Evolutionary conservation across 2,888 invertebrate species (phyloP).

Genomic region (Drosophila rubida): DNA sequence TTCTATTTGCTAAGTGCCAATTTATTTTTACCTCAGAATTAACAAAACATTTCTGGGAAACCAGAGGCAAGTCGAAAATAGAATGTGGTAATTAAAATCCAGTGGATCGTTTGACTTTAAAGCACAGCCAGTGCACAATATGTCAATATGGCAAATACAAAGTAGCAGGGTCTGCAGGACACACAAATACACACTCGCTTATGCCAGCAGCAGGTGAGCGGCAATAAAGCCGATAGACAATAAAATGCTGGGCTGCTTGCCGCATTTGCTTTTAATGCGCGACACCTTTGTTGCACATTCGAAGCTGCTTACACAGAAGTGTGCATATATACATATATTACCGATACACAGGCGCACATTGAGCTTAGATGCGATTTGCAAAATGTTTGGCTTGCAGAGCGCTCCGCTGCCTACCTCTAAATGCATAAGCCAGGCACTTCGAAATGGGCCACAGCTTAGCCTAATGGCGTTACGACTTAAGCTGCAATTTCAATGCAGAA

Average conservation of each 20-base stretch:
- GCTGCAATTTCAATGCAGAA: constrained; percentile 44
- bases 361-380: constrained; percentile 52
- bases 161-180: not conserved
- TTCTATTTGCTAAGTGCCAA: not conserved
- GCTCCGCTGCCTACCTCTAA: constrained; percentile 20
- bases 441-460: constrained; percentile 27
- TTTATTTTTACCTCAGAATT: constrained; percentile 1
- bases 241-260: constrained; percentile 15
- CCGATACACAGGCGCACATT: constrained; percentile 27
- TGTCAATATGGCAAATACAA: not conserved
- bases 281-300: constrained; percentile 16
- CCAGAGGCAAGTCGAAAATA: not conserved
- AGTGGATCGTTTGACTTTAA: not conserved
- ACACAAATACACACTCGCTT: not conserved
- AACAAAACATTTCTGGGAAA: not conserved
- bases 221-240: constrained; percentile 28
- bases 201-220: not conserved
- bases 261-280: constrained; percentile 8
- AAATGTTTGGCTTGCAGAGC: constrained; percentile 35
- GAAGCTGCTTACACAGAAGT: not conserved
- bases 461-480: constrained; percentile 43
- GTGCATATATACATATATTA: constrained; percentile 2
- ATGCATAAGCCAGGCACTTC: constrained; percentile 25
- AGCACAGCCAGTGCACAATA: not conserved
- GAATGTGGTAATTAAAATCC: constrained; percentile 7